Base-by-base conservation (phyloP, 1,140 invertebrate species). In the Bombyx mandarina region DNA sequence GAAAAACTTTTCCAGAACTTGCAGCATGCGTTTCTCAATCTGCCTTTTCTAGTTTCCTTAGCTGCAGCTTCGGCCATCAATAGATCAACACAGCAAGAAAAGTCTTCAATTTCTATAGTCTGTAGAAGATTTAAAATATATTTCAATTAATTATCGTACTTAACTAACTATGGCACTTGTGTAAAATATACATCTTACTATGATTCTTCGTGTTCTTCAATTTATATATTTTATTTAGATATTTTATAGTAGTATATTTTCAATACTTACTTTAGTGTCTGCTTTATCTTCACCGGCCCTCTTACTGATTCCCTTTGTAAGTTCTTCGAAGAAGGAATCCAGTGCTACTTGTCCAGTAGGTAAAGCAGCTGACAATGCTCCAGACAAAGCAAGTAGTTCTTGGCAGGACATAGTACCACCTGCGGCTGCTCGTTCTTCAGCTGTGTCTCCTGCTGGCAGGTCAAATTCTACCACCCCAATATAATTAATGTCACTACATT, bases 371-470 rank as follows among this genome's bases (percentile, higher is more conserved):
- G 95, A 96, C 42, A 98, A 91, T 8, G 96, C 96, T 48, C 97
- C 96, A 51, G 95, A 95, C 42, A 98, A 89, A 43, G 96, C 96
- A 48, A 98, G 89, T 2, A 98, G 89, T 88, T 98, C 96, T 83
- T 96, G 95, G 86, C 96, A 97, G 2, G 95, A 97, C 91, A 97
- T 93, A 8, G 92, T 91, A 18, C 88, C 85, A 42, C 80, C 84
- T 0, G 81, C 79, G 0, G 79, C 84, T 1, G 86, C 79, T 7
- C 82, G 68, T 43, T 81, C 80, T 61, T 84, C 84, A 3, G 70
- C 80, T 4, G 71, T 71, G 43, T 84, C 83, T 58, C 79, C 82
- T 76, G 82, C 72, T 57, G 84, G 82, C 68, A 87, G 71, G 77
- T 87, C 84, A 80, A 87, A 87, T 63, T 87, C 84, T 87, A 83